These are phyloP conservation scores for Drosophila sp. DNA, from an alignment of 1,140 invertebrate genomes.

Conservation along the genomic window DNA sequence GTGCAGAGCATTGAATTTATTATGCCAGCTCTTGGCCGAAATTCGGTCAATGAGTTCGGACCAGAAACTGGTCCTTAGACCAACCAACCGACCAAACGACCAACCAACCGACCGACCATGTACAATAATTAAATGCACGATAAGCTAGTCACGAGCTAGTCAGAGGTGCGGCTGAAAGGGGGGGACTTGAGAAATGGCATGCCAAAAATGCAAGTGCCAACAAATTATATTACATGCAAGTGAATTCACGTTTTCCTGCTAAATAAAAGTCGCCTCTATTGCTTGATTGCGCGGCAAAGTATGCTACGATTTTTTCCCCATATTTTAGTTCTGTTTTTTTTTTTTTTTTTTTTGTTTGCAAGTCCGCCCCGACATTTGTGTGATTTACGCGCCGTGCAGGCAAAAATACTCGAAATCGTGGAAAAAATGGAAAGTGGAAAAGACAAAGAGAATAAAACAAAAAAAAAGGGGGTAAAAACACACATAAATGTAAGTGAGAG, in stretches of 20 bases:
- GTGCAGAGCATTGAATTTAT: slow-evolving; percentile 7
- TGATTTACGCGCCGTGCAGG: slow-evolving; percentile 63
- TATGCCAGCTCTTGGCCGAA: slow-evolving; percentile 13
- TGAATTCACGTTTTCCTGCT: slow-evolving; percentile 4
- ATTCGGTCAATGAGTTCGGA: slow-evolving; percentile 17
- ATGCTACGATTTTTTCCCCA: slow-evolving; percentile 52
- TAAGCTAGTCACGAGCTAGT: slow-evolving; percentile 10
- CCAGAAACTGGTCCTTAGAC: slow-evolving; percentile 12
- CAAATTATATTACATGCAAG: slow-evolving; percentile 57
- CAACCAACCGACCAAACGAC: not conserved
- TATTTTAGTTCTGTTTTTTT: not conserved
- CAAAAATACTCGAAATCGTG: slow-evolving; percentile 44
- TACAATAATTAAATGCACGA: slow-evolving; percentile 63
- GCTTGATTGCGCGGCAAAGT: slow-evolving; percentile 49
- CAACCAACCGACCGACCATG: not conserved
- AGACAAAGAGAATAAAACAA: slow-evolving; percentile 15
- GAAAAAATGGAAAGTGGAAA: slow-evolving; percentile 40
- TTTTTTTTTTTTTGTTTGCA: not conserved
- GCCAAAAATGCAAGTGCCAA: slow-evolving; percentile 52
- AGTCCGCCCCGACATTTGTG: slow-evolving; percentile 62
- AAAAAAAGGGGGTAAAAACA: slow-evolving; percentile 19
- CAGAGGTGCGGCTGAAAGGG: not conserved
- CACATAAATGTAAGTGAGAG: slow-evolving; percentile 1
- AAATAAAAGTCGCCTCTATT: slow-evolving; percentile 49
- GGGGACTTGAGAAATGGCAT: slow-evolving; percentile 37